These are phyloP conservation scores for Characodon lateralis DNA, from an alignment of 2,797 vertebrate genomes.

Conservation along the genomic window DNA sequence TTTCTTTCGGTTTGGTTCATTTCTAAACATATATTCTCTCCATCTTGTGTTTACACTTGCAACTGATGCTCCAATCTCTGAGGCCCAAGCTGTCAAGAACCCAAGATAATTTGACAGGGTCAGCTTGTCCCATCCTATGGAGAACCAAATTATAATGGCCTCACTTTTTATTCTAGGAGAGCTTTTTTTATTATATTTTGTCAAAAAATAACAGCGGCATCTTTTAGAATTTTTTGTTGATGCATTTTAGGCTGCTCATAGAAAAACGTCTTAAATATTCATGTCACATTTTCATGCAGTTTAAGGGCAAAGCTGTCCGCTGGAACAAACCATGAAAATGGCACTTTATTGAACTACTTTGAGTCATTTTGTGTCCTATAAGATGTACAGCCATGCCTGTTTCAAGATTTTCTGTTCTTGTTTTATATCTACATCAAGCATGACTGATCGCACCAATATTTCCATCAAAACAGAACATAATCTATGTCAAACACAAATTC, in stretches of 20 bases:
- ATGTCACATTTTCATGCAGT: background rate
- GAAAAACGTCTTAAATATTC: background rate
- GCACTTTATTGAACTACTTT: background rate
- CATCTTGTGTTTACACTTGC: conserved; percentile 1
- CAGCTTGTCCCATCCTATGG: background rate
- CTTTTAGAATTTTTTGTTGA: background rate
- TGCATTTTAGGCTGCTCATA: background rate
- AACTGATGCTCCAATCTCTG: background rate
- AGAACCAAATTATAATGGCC: background rate
- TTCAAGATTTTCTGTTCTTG: conserved; percentile 1
- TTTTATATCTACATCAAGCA: conserved; percentile 5
- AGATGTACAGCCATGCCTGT: background rate
- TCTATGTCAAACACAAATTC: conserved; percentile 35
- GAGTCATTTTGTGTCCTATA: background rate
- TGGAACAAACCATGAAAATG: background rate
- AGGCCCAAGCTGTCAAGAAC: background rate
- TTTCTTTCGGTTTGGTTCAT: background rate
- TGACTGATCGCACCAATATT: conserved; percentile 11
- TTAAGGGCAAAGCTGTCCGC: background rate
- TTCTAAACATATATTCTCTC: background rate
- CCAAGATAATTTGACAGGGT: conserved; percentile 2
- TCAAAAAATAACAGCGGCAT: conserved; percentile 1
- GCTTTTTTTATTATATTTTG: background rate
- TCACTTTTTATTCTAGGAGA: background rate
- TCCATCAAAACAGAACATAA: conserved; percentile 30